Percentiles rank a stretch among this genome's conserved stretches.
These are phyloP conservation scores for Himalopsyche japonica DNA, from an alignment of 2,888 invertebrate genomes.

Conservation along the genomic window DNA sequence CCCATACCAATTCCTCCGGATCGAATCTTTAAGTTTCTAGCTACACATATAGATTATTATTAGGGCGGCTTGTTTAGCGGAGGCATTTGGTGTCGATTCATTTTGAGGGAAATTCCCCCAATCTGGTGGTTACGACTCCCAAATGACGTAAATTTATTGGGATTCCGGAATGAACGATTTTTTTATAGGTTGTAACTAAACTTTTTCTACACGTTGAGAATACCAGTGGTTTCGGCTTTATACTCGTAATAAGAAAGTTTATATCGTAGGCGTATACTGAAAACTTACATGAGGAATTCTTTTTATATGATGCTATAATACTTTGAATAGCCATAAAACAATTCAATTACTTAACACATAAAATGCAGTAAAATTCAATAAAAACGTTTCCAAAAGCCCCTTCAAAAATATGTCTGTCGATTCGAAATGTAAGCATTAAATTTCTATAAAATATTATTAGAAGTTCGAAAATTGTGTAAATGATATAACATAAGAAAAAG, in stretches of 20 bases:
- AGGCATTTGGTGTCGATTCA: background rate
- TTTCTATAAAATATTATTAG: too few relatives aligned
- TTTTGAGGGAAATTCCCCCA: conserved; percentile 23
- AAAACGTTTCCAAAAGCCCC: too few relatives aligned
- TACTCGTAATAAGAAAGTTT: background rate
- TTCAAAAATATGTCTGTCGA: too few relatives aligned
- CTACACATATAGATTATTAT: background rate
- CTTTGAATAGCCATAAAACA: too few relatives aligned
- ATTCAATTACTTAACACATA: background rate
- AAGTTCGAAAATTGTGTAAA: too few relatives aligned
- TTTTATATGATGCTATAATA: too few relatives aligned
- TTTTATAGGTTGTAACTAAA: conserved; percentile 8
- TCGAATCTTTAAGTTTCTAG: background rate
- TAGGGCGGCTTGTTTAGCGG: conserved; percentile 2
- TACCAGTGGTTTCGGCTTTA: background rate
- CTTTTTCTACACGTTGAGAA: background rate
- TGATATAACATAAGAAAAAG: too few relatives aligned
- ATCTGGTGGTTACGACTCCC: background rate
- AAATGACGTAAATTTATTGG: conserved; percentile 25
- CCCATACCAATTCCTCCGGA: too few relatives aligned
- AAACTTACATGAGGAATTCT: too few relatives aligned
- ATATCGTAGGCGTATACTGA: too few relatives aligned
- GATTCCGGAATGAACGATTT: conserved; percentile 2
- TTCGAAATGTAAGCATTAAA: too few relatives aligned
- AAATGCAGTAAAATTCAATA: too few relatives aligned